Conservation (phyloP, 2,113 vertebrate genomes). For the Psephotus haematonotus region DNA sequence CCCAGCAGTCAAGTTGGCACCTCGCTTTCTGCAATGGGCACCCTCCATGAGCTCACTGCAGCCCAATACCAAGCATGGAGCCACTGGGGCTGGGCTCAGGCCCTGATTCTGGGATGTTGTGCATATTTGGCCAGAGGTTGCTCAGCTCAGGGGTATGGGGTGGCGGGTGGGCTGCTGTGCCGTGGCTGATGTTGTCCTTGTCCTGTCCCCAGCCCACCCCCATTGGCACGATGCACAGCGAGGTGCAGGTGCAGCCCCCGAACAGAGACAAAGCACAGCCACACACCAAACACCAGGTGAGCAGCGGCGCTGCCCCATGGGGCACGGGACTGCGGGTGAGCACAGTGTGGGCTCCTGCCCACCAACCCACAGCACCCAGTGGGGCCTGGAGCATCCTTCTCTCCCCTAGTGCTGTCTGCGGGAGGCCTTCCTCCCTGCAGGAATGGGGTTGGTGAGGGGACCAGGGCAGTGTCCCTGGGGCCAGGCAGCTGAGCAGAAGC, state of each 20-base stretch:
- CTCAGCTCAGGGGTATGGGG: accelerated
- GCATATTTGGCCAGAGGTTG: not conserved
- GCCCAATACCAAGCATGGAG: accelerated
- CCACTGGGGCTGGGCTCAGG: not conserved
- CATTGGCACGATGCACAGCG: conserved; percentile 91
- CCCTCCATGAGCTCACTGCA: accelerated
- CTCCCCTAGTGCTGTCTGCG: not conserved
- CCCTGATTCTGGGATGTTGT: accelerated
- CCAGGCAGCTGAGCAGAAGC: not conserved
- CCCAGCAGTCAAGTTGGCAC: not conserved
- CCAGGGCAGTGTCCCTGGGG: not conserved
- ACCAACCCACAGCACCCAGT: not conserved
- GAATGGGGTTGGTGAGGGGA: accelerated
- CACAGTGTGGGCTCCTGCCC: not conserved
- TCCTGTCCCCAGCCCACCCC: conserved; percentile 84
- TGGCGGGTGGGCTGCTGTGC: not conserved
- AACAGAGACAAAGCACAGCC: conserved; percentile 91
- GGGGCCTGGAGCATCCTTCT: not conserved
- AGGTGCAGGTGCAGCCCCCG: conserved; percentile 85
- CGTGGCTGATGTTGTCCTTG: not conserved
- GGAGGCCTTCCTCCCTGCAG: not conserved
- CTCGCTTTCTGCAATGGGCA: not conserved
- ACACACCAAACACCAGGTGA: conserved; percentile 95
- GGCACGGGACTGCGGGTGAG: accelerated
- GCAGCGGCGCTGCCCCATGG: not conserved